phyloP scores from a whole-genome alignment of 1,140 invertebrate genomes.

The Drosophila parvula region DNA sequence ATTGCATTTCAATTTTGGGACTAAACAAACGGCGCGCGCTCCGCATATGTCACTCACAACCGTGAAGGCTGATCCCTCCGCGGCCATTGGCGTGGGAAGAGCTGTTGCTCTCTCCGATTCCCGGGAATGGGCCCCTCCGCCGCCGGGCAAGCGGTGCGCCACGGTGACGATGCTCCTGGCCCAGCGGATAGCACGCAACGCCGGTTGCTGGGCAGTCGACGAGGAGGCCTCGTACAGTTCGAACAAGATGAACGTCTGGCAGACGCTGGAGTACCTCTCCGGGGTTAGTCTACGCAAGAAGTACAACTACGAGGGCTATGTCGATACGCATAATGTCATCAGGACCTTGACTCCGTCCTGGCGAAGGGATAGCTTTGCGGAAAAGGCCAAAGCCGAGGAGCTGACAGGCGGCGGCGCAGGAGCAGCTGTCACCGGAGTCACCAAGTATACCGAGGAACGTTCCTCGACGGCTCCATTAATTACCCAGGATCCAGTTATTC shows the following conservation, averaged over 20 bases:
- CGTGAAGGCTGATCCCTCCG: slow-evolving; percentile 47
- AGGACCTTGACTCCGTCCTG: slow-evolving; percentile 76
- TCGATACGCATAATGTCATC: slow-evolving; percentile 73
- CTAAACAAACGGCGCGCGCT: slow-evolving; percentile 57
- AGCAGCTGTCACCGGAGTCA: neutral
- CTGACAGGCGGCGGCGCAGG: slow-evolving; percentile 5
- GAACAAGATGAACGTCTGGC: slow-evolving; percentile 83
- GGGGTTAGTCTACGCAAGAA: slow-evolving; percentile 72
- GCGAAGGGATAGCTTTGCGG: slow-evolving; percentile 75
- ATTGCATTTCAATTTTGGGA: slow-evolving; percentile 77
- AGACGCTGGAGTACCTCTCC: slow-evolving; percentile 77
- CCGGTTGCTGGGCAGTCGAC: slow-evolving; percentile 80
- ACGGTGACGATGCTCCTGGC: slow-evolving; percentile 82
- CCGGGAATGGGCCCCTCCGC: slow-evolving; percentile 56
- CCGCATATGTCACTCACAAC: slow-evolving; percentile 74
- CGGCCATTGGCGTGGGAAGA: slow-evolving; percentile 32
- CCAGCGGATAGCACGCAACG: slow-evolving; percentile 75
- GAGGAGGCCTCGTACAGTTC: slow-evolving; percentile 74
- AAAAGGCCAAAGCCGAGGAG: slow-evolving; percentile 63
- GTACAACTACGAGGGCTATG: slow-evolving; percentile 79
- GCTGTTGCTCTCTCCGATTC: slow-evolving; percentile 70
- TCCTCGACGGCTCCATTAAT: slow-evolving; percentile 22
- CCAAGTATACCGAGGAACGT: slow-evolving; percentile 54
- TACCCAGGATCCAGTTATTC: slow-evolving; percentile 26
- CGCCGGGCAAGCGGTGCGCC: slow-evolving; percentile 59